Conservation (phyloP, 2,113 vertebrate genomes). For the Aldabrachelys gigantea region DNA sequence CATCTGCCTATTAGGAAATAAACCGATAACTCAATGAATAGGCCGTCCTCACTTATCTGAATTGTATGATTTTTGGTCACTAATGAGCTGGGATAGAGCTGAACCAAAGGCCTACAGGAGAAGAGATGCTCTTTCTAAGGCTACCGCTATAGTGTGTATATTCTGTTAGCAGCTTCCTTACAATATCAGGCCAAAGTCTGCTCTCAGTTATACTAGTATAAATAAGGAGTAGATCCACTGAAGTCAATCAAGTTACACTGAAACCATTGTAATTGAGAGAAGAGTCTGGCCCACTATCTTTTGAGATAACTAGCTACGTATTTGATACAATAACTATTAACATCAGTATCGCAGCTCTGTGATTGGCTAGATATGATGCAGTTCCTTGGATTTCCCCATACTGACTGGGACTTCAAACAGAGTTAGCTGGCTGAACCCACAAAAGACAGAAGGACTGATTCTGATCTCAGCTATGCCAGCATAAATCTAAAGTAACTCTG, state of each 20-base stretch:
- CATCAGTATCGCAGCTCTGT: background rate
- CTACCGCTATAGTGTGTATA: background rate
- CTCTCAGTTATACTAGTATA: background rate
- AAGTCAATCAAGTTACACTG: background rate
- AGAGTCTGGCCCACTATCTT: background rate
- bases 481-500: background rate
- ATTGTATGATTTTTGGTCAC: no score
- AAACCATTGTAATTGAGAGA: background rate
- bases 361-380: background rate
- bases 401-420: background rate
- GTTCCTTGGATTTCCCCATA: background rate
- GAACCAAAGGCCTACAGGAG: no score
- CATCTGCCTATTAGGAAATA: background rate
- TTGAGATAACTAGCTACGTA: background rate
- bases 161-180: background rate
- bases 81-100: no score
- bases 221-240: background rate
- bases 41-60: no score
- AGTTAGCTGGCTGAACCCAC: background rate
- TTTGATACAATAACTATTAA: background rate
- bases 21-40: no score
- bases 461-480: background rate
- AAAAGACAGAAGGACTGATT: background rate
- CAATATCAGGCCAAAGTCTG: background rate
- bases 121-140: no score